These are phyloP conservation scores for Choloepus hoffmanni DNA, from an alignment of 2,113 vertebrate species.

Conservation along the genomic window DNA sequence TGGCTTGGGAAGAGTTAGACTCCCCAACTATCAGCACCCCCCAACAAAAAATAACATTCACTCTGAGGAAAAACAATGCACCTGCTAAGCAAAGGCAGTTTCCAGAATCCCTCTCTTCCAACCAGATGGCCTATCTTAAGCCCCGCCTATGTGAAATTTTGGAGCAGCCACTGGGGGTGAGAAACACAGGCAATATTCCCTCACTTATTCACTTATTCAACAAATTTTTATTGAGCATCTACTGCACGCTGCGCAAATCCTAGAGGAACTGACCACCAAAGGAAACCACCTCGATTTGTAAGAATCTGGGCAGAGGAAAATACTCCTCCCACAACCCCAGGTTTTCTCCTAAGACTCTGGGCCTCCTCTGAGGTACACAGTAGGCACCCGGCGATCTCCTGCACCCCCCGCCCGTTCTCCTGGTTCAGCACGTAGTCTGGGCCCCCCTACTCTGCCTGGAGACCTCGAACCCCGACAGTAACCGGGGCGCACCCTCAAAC, in stretches of 20 bases:
- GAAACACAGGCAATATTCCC: background rate
- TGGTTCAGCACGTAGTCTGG: background rate
- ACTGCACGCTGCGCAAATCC: conserved; percentile 22
- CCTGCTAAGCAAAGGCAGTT: conserved; percentile 60
- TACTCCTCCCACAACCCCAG: background rate
- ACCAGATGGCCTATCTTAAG: conserved; percentile 50
- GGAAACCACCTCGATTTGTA: background rate
- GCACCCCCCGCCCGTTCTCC: background rate
- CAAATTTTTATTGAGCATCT: conserved; percentile 66
- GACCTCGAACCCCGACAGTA: background rate
- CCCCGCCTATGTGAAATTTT: conserved; percentile 66
- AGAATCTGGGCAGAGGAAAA: background rate
- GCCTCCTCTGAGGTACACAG: background rate
- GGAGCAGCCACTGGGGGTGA: background rate
- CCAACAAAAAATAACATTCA: background rate
- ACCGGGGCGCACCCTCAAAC: background rate
- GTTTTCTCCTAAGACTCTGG: background rate
- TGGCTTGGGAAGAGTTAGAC: background rate
- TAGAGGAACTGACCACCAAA: background rate
- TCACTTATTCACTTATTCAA: conserved; percentile 13
- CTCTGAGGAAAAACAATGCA: conserved; percentile 19
- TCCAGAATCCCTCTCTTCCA: conserved; percentile 49
- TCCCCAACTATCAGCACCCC: background rate
- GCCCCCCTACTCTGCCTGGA: rapidly evolving
- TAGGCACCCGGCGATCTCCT: background rate